Evolutionary conservation across 2,888 invertebrate genomes (phyloP).

Genomic region (Steinernema carpocapsae): DNA sequence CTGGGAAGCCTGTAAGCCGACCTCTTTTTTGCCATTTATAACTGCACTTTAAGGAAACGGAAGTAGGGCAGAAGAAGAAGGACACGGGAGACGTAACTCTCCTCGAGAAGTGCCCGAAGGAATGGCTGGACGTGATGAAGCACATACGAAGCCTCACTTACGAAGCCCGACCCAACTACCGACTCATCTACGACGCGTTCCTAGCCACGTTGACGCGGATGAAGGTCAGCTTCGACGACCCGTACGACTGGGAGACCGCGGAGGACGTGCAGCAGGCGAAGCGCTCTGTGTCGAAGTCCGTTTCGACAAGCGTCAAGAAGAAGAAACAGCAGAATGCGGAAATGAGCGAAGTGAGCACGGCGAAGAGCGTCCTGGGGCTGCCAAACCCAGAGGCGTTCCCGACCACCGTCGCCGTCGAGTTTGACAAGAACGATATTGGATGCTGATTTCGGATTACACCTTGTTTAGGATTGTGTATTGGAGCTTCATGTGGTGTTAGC

Average conservation of each 20-base stretch:
- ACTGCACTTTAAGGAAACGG: conserved; percentile 38
- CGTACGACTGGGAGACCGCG: conserved; percentile 45
- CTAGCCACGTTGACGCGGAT: conserved; percentile 34
- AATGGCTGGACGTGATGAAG: conserved; percentile 41
- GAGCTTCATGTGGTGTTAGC: too few relatives aligned
- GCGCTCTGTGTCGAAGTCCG: background rate
- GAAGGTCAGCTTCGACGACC: conserved; percentile 43
- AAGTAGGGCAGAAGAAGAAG: conserved; percentile 40
- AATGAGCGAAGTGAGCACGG: background rate
- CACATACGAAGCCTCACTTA: conserved; percentile 44
- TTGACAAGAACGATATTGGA: conserved; percentile 25
- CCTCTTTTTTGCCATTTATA: background rate
- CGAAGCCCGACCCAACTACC: conserved; percentile 44
- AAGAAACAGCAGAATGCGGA: background rate
- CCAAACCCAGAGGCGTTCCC: background rate
- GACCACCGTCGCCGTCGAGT: background rate
- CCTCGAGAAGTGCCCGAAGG: conserved; percentile 40
- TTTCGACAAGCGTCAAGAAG: background rate
- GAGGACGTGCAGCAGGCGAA: background rate
- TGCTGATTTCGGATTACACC: background rate
- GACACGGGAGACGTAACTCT: conserved; percentile 39
- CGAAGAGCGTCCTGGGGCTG: background rate
- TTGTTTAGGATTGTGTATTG: background rate
- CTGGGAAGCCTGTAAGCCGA: conserved; percentile 37
- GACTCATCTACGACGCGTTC: conserved; percentile 42